Conservation (phyloP, 2,113 vertebrate species). For the Xiphias gladius region DNA sequence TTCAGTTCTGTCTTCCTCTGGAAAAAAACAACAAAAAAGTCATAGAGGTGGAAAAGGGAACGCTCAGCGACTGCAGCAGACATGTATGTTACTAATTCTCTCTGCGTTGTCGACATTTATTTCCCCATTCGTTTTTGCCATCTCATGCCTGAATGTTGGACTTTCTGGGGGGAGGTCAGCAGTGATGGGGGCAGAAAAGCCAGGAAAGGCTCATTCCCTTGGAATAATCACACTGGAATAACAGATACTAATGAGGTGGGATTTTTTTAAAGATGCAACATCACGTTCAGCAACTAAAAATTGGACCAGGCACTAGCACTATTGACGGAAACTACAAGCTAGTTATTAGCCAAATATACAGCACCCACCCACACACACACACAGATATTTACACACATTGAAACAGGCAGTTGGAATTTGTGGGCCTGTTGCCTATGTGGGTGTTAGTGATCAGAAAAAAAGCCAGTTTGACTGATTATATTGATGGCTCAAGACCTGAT, state of each 20-base stretch:
- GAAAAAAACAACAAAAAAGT: conserved; percentile 13
- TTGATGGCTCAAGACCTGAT: background rate
- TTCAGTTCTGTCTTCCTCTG: conserved; percentile 12
- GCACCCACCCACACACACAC: too few relatives aligned
- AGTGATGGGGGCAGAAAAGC: background rate
- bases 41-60: background rate
- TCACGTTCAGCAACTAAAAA: background rate
- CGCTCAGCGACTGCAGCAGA: conserved; percentile 2
- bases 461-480: background rate
- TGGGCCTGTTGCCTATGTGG: background rate
- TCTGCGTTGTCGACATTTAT: background rate
- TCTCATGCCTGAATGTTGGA: conserved; percentile 16
- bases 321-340: background rate
- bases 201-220: background rate
- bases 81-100: conserved; percentile 16
- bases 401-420: background rate
- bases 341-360: too few relatives aligned
- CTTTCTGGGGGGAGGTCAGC: conserved; percentile 20
- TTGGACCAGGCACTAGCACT: background rate
- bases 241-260: conserved; percentile 12
- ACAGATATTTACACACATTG: background rate
- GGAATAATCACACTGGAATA: conserved; percentile 2
- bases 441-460: background rate
- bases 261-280: background rate
- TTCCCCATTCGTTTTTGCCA: background rate